These are phyloP conservation scores for Danio albolineatus DNA, from an alignment of 2,797 vertebrate genomes.

Conservation along the genomic window DNA sequence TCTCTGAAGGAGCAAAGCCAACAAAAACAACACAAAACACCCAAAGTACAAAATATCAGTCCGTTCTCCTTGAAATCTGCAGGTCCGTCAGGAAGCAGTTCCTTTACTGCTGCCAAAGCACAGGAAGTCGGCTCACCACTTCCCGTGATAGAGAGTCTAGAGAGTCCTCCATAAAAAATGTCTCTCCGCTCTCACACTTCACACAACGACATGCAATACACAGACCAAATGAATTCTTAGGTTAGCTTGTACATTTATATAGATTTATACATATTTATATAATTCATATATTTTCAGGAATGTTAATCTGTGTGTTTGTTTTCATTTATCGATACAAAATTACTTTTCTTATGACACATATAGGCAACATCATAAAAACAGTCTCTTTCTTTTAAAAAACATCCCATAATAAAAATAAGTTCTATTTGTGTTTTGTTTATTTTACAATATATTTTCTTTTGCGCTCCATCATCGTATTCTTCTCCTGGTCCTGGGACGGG, in stretches of 20 bases:
- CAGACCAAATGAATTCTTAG: constrained; percentile 74
- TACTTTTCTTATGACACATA: constrained; percentile 94
- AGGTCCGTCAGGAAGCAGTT: constrained; percentile 49
- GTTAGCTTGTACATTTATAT: constrained; percentile 84
- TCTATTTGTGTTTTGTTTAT: constrained; percentile 92
- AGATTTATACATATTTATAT: constrained; percentile 79
- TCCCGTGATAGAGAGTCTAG: constrained; percentile 34
- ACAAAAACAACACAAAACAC: constrained; percentile 25
- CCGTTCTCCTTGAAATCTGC: constrained; percentile 61
- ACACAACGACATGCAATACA: constrained; percentile 77
- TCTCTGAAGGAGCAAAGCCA: constrained; percentile 52
- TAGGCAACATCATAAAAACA: constrained; percentile 84
- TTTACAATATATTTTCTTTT: constrained; percentile 99
- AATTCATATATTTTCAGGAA: constrained; percentile 88
- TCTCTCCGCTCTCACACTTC: constrained; percentile 71
- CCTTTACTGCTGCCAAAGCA: constrained; percentile 47
- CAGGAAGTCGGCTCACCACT: constrained; percentile 42
- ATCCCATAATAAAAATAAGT: constrained; percentile 99
- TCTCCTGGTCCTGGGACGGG: constrained; percentile 48
- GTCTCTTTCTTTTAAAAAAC: constrained; percentile 78
- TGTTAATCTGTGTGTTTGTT: constrained; percentile 81
- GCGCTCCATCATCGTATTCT: constrained; percentile 76
- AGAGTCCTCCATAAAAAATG: constrained; percentile 58
- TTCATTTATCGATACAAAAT: constrained; percentile 83
- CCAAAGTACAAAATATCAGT: constrained; percentile 54